Percentiles rank a stretch among this genome's conserved stretches.
Evolutionary conservation across 2,113 vertebrate genomes (phyloP).

Genomic region (Sapayoa aenigma): DNA sequence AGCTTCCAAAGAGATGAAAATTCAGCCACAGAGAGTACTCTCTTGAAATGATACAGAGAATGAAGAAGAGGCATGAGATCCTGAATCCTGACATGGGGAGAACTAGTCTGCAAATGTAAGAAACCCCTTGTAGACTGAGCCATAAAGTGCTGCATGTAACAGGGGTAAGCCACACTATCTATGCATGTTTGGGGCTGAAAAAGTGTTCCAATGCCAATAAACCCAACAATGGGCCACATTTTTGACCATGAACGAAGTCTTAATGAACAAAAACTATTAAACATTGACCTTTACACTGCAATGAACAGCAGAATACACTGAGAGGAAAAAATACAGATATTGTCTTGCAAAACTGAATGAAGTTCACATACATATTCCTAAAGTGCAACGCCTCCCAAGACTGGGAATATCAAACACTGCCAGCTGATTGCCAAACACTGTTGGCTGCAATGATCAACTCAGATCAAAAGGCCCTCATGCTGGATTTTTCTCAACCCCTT

Average conservation of each 20-base stretch:
- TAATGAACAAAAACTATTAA: neutral
- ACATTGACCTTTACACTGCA: neutral
- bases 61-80: neutral
- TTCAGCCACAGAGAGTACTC: neutral
- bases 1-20: neutral
- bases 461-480: neutral
- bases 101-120: neutral
- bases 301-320: neutral
- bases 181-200: neutral
- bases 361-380: neutral
- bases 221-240: neutral
- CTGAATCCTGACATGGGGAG: neutral
- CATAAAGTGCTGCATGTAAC: fast-evolving
- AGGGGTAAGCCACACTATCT: neutral
- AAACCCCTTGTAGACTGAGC: neutral
- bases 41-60: neutral
- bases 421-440: neutral
- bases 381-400: neutral
- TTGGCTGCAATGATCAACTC: neutral
- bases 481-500: neutral
- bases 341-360: neutral
- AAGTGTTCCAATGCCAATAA: neutral
- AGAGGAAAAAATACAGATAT: neutral
- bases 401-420: neutral
- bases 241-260: neutral